These are phyloP conservation scores for Lithobates pipiens DNA, from an alignment of 2,797 vertebrate genomes.

Conservation along the genomic window DNA sequence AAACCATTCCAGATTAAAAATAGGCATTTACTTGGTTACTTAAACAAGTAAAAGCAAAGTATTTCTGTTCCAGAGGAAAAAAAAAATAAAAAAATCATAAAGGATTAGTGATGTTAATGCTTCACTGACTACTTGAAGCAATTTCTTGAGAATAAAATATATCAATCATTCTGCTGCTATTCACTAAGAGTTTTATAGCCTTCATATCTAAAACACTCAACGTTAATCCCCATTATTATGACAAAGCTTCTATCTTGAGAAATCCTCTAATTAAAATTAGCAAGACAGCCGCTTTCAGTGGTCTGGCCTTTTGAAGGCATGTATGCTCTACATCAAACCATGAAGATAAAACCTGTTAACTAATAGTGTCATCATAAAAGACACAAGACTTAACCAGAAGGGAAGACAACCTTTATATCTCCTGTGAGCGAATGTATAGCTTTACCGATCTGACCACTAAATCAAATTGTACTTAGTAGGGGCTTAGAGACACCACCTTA, in stretches of 20 bases:
- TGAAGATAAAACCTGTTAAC: neutral
- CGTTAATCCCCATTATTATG: slow-evolving; percentile 48
- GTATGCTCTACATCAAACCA: neutral
- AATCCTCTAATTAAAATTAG: slow-evolving; percentile 51
- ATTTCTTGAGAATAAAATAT: slow-evolving; percentile 37
- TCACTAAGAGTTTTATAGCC: slow-evolving; percentile 43
- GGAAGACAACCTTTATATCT: neutral
- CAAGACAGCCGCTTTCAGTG: neutral
- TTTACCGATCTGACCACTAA: neutral
- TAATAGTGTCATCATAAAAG: neutral
- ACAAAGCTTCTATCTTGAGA: slow-evolving; percentile 45
- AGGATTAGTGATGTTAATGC: slow-evolving; percentile 49
- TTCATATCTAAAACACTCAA: slow-evolving; percentile 43
- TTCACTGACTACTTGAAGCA: slow-evolving; percentile 34
- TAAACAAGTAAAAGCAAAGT: slow-evolving; percentile 4
- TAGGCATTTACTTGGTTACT: slow-evolving; percentile 21
- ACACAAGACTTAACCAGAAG: neutral
- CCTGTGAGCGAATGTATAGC: neutral
- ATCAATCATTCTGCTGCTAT: slow-evolving; percentile 46
- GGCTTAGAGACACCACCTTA: neutral
- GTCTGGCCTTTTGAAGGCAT: slow-evolving; percentile 9
- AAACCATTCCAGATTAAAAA: slow-evolving; percentile 40
- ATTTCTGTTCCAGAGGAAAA: slow-evolving; percentile 24
- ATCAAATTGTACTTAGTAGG: neutral
- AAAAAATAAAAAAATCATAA: slow-evolving; percentile 5